Evolutionary conservation across 1,140 invertebrate species (phyloP), one percentile per base, ranked within the genome.

Genomic region (Ceratitis capitata): DNA sequence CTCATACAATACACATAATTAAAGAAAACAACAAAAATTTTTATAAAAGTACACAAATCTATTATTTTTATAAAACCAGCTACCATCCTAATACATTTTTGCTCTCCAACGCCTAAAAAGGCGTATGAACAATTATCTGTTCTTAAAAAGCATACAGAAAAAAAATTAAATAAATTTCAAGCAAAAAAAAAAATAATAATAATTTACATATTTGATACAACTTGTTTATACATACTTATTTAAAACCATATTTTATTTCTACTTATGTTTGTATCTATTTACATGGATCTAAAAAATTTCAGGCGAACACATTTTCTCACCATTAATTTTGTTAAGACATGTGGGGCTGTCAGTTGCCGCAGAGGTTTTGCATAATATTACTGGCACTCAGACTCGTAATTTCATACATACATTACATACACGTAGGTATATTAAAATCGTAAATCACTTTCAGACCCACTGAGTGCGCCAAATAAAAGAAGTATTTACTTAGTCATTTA

Each of bases 311-410:
- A 78, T 78, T 78, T 45, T 78, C 69, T 47, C 35, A 45, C 39
- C 14, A 78, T 78, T 78, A 78, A 45, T 78, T 78, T 78, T 78
- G 12, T 42, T 78, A 23, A 12, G 35, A 78, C 39, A 78, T 45
- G 69, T 42, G 39, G n/a, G 23, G 14, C 26, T 78, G 69, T 78
- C 69, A 78, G 39, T 19, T 78, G 39, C 19, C 69, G 7, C 69
- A 6, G 19, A 78, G 29, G 39, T 10, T 78, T 78, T 78, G 39
- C n/a, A n/a, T 78, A 45, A 23, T 45, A n/a, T 78, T 78, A 78
- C 6, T 23, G 10, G 14, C 35, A 47, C 9, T 16, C 58, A 64
- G 3, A 56, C n/a, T 10, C 45, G 12, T n/a, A n/a, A n/a, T n/a
- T n/a, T n/a, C 45, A 47, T 12, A 47, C 45, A 47, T 7, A 56